Evolutionary conservation across 1,140 invertebrate species (phyloP), one percentile per base, ranked within the genome.

Genomic region (Cotesia chilonis): DNA sequence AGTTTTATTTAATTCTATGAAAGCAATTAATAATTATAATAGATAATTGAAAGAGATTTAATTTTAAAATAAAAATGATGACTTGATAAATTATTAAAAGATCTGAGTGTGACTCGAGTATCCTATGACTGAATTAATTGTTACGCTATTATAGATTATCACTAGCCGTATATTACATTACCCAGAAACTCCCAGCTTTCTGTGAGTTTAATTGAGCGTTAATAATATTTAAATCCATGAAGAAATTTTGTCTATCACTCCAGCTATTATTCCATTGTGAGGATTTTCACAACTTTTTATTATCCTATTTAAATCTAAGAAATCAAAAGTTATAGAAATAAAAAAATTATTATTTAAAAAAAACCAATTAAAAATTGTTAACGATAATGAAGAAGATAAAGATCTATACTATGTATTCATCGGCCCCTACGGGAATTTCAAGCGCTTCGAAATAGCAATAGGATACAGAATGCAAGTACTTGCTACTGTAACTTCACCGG

Each of bases 161-260:
- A 65, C 38, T 37, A 17, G 41, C 52, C 7, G 60, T 72, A 52
- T 59, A 73, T 57, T 72, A 75, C 75, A 47, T 76, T 74, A 65
- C 75, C 72, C 71, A 70, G 75, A 68, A 65, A 75, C 59, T 72
- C 66, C 51, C 52, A 74, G 28, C 61, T 68, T 70, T 79, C 78
- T 75, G 75, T 79, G 77, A 80, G 76, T 79, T 81, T 73, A 82
- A 82, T 82, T 77, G 80, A 81, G 79, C 68, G 80, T 80, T 74
- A 79, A 72, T 82, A 81, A 81, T 81, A 78, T 80, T 79, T 57
- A 71, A 77, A 81, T 73, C 71, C 76, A 66, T n/a, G 64, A 47
- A 47, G 41, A 65, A 52, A 73, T 64, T 75, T 66, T 68, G 7
- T 68, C 71, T 20, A 37, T 47, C 52, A 71, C 76, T 81, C 73